A percentile compares a stretch with the other conserved stretches of the same genome.
These are phyloP conservation scores for Coptotermes formosanus DNA, from an alignment of 1,140 invertebrate genomes.

Conservation along the genomic window DNA sequence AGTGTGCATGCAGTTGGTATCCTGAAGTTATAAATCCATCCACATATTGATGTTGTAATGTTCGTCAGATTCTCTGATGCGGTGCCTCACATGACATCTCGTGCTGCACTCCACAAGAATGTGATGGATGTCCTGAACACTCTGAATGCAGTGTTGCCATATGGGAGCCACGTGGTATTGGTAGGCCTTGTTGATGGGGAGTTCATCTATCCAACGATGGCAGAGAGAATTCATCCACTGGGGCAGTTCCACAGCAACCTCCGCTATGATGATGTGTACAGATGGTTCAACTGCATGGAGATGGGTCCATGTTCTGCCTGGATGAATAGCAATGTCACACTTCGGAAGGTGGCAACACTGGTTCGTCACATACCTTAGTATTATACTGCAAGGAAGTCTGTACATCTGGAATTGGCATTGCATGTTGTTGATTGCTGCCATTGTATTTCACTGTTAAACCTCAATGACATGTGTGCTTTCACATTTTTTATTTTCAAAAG, in stretches of 20 bases:
- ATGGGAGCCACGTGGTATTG: slow-evolving; percentile 50
- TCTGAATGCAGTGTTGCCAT: slow-evolving; percentile 47
- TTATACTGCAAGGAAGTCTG: too few species aligned
- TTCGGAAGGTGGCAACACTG: slow-evolving; percentile 46
- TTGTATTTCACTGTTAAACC: too few species aligned
- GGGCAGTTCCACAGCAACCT: slow-evolving; percentile 48
- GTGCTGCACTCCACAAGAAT: slow-evolving; percentile 42
- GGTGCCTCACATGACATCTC: slow-evolving; percentile 50
- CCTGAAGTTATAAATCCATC: too few species aligned
- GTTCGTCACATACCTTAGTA: slow-evolving; percentile 30
- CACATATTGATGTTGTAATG: background rate
- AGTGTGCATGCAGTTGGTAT: too few species aligned
- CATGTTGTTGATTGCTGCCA: too few species aligned
- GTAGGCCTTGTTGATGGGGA: slow-evolving; percentile 51
- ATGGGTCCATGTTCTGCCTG: slow-evolving; percentile 53
- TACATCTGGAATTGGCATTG: too few species aligned
- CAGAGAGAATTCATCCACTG: slow-evolving; percentile 50
- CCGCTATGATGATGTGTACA: slow-evolving; percentile 50
- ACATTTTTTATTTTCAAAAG: too few species aligned
- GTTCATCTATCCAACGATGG: slow-evolving; percentile 49
- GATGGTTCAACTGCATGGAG: slow-evolving; percentile 52
- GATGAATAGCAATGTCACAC: slow-evolving; percentile 50
- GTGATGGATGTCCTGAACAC: slow-evolving; percentile 44
- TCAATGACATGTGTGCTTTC: too few species aligned
- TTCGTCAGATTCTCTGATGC: slow-evolving; percentile 46